Evolutionary conservation across 1,140 invertebrate genomes (phyloP).

Genomic region (Phocides pigmalion): DNA sequence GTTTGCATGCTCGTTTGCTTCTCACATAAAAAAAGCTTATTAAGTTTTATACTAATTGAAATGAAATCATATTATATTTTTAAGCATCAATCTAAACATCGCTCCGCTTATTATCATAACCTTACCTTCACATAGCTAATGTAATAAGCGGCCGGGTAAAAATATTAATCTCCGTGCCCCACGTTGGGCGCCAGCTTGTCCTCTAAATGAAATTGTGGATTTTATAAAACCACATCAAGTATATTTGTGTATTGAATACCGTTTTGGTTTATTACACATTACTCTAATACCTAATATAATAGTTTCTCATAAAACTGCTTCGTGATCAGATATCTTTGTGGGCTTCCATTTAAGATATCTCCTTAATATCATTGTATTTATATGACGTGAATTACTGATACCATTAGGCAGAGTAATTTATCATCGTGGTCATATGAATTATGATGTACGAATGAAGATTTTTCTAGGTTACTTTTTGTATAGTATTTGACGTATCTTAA

Average conservation of each 20-base stretch:
- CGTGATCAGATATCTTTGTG: no score
- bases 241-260: slow-evolving; percentile 1
- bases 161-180: slow-evolving; percentile 51
- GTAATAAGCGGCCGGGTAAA: slow-evolving; percentile 49
- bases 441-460: slow-evolving; percentile 46
- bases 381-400: no score
- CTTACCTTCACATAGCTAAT: slow-evolving; percentile 31
- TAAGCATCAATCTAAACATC: not conserved
- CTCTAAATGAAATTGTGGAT: slow-evolving; percentile 41
- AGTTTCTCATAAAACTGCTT: no score
- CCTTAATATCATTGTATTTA: slow-evolving; percentile 16
- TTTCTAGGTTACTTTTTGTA: no score
- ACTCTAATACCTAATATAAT: no score
- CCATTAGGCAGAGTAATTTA: slow-evolving; percentile 57
- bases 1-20: no score
- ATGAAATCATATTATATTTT: not conserved
- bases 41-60: not conserved
- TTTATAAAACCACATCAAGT: slow-evolving; percentile 35
- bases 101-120: not conserved
- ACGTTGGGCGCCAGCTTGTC: slow-evolving; percentile 54
- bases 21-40: no score
- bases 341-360: slow-evolving; percentile 11
- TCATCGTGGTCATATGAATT: slow-evolving; percentile 56
- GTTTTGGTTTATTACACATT: not conserved
- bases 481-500: slow-evolving; percentile 21